Percentiles rank a stretch among this genome's conserved stretches.
Conservation (phyloP, 2,113 vertebrate genomes). For the Echinops telfairi region DNA sequence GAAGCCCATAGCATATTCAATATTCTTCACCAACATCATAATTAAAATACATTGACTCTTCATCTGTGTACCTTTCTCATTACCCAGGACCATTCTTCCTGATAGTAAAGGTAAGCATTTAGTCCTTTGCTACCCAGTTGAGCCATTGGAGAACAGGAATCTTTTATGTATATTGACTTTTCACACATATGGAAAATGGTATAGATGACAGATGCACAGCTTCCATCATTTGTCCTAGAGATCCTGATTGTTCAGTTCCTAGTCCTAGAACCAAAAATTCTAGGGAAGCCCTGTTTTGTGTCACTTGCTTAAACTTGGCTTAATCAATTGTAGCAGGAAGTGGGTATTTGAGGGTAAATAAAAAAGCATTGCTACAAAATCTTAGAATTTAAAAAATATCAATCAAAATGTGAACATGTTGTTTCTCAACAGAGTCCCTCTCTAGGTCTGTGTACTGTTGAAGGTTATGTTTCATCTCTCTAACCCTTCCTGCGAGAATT, state of each 20-base stretch:
- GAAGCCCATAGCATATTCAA: neutral
- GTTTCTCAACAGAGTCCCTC: no score
- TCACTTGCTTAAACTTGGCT: neutral
- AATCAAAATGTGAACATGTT: no score
- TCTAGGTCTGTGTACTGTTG: no score
- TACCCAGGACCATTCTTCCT: neutral
- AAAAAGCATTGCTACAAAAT: no score
- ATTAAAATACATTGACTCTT: neutral
- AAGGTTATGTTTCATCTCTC: no score
- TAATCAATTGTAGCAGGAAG: neutral
- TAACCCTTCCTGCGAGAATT: no score
- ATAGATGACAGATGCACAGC: neutral
- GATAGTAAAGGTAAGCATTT: neutral
- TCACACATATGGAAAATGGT: neutral
- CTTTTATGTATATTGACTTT: neutral
- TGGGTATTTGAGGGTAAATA: no score
- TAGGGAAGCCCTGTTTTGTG: neutral
- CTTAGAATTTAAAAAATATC: no score
- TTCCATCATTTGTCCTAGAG: neutral
- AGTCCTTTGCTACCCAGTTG: neutral
- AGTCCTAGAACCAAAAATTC: neutral
- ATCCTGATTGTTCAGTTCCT: neutral
- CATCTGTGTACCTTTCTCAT: neutral
- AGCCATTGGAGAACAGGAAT: neutral
- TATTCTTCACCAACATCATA: neutral